A percentile compares a stretch with the other conserved stretches of the same genome.
These are phyloP conservation scores for Saccostrea echinata DNA, from an alignment of 1,140 invertebrate species.

Conservation along the genomic window DNA sequence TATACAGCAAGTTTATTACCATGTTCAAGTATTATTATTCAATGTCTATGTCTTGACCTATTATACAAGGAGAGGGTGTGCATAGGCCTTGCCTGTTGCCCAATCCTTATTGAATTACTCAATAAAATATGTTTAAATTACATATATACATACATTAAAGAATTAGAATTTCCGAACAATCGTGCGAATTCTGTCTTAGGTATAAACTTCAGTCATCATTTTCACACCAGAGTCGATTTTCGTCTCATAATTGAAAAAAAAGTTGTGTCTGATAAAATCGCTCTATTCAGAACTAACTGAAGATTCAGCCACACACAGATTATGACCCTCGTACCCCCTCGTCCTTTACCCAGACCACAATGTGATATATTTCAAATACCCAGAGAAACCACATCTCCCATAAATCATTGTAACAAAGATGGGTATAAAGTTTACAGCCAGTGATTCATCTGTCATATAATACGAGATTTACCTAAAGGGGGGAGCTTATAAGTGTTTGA, in stretches of 20 bases:
- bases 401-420: slow-evolving; percentile 1
- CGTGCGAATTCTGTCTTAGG: no score
- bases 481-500: background rate
- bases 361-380: background rate
- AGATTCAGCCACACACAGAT: background rate
- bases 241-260: background rate
- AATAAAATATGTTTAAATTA: no score
- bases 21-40: no score
- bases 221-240: no score
- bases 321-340: background rate
- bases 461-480: background rate
- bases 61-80: no score
- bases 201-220: no score
- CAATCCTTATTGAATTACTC: background rate
- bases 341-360: background rate
- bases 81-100: no score
- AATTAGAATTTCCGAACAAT: no score
- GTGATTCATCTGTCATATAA: background rate
- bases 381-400: background rate
- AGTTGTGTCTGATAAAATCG: background rate
- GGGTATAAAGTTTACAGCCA: background rate
- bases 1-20: no score
- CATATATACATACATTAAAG: no score
- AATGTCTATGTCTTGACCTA: no score
- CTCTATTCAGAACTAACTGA: background rate